phyloP scores from a whole-genome alignment of 2,113 vertebrate genomes.

The Neodon shergylaensis region DNA sequence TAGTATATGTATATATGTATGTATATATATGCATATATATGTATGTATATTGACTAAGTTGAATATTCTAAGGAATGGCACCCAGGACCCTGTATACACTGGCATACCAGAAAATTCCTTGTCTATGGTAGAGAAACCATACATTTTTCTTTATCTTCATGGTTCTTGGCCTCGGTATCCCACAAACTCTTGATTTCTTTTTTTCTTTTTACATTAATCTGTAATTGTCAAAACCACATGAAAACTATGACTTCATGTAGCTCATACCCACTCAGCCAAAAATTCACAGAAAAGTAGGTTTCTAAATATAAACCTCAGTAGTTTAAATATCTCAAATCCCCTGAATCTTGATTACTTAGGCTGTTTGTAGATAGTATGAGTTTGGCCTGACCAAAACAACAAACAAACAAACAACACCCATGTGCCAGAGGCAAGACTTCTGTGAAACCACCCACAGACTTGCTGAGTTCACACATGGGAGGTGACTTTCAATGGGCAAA shows the following conservation, averaged over 20 bases:
- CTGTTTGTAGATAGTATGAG: conserved; percentile 58
- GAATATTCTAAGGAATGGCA: neutral
- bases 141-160: conserved; percentile 44
- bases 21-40: neutral
- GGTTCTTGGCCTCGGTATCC: conserved; percentile 75
- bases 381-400: conserved; percentile 74
- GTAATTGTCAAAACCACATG: conserved; percentile 86
- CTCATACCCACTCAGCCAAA: conserved; percentile 79
- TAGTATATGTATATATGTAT: neutral
- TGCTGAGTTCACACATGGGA: conserved; percentile 72
- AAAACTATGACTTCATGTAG: conserved; percentile 82
- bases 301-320: conserved; percentile 72
- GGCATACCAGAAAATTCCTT: conserved; percentile 78
- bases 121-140: conserved; percentile 78
- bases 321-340: conserved; percentile 80
- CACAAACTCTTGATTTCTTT: conserved; percentile 81
- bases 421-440: conserved; percentile 81
- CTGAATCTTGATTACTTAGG: conserved; percentile 79
- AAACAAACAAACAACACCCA: conserved; percentile 4
- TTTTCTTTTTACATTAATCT: conserved; percentile 46
- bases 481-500: conserved; percentile 71
- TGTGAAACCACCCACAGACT: conserved; percentile 86
- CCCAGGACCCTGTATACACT: neutral
- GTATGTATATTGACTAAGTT: neutral
- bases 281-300: conserved; percentile 75